phyloP scores from a whole-genome alignment of 1,140 invertebrate genomes.

The Macrotrachela quadricornifera region DNA sequence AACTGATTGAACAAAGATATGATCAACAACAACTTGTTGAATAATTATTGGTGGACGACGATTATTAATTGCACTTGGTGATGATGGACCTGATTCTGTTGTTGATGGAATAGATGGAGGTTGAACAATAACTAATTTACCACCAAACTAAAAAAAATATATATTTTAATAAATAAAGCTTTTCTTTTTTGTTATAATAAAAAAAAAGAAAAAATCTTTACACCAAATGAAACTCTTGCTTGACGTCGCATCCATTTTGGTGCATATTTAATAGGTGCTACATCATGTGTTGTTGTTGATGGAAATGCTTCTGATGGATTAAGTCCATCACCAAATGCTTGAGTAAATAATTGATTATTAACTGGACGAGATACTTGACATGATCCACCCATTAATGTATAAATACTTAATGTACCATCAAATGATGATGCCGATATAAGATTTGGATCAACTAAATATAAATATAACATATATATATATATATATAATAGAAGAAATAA shows the following conservation, averaged over 20 bases:
- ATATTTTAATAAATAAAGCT: too few relatives aligned
- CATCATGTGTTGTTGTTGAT: slow-evolving; percentile 14
- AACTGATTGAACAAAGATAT: not conserved
- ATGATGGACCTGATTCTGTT: slow-evolving; percentile 10
- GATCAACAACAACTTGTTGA: slow-evolving; percentile 6
- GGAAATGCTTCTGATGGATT: slow-evolving; percentile 22
- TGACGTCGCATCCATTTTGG: slow-evolving; percentile 64
- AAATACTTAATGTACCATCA: slow-evolving; percentile 65
- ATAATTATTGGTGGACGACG: not conserved
- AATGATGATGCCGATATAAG: slow-evolving; percentile 60
- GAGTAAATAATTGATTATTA: slow-evolving; percentile 50
- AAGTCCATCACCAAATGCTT: slow-evolving; percentile 44
- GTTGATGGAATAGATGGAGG: not conserved
- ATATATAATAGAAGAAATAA: too few relatives aligned
- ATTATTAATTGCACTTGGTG: not conserved
- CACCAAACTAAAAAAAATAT: slow-evolving; percentile 53
- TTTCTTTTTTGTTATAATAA: too few relatives aligned
- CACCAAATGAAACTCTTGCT: slow-evolving; percentile 55
- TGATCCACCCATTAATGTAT: slow-evolving; percentile 55
- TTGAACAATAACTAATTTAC: slow-evolving; percentile 52
- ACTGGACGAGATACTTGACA: slow-evolving; percentile 19
- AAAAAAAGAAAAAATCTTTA: too few relatives aligned
- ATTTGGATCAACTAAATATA: slow-evolving; percentile 38
- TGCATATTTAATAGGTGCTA: slow-evolving; percentile 45
- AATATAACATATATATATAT: too few relatives aligned